Evolutionary conservation across 2,797 vertebrate genomes (phyloP), one percentile per base, ranked within the genome.

Genomic region (Triplophysa yarkandensis): DNA sequence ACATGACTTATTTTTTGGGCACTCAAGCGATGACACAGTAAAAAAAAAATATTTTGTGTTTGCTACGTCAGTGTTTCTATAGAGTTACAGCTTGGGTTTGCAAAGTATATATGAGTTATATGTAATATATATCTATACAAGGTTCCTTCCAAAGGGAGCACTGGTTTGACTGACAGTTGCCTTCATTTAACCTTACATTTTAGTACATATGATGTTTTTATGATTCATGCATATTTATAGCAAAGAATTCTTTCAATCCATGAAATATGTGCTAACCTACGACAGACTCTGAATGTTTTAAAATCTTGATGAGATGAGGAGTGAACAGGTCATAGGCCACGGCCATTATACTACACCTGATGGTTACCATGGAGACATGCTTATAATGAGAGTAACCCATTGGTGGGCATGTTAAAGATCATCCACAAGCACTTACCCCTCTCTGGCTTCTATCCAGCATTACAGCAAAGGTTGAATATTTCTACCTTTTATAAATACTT

Each of bases 281-380:
- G 46, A 71, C 46, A 79, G 66, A 71, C 80, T 65, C 68, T 62
- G 66, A 76, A 76, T 28, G 68, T 74, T 4, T 41, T 27, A 50
- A 32, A 41, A 36, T 60, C 43, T 77, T 73, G 86, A 88, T 88
- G 88, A 87, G 82, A 88, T 85, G 61, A 69, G 61, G 17, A 76
- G 79, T 80, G 76, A 71, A 77, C 80, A 65, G 88, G 86, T 90
- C 89, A 88, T 61, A 9, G 55, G 17, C 54, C 27, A 57, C 16
- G 2, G 21, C 4, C 52, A 52, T 86, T 78, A 88, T 85, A 84
- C 85, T 84, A 64, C 32, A 70, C 78, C 80, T 83, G 88, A 91
- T 90, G 85, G 78, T 82, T 85, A 81, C 77, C 16, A 25, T 84
- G 81, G 77, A 83, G 25, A 23, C 63, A 36, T 77, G 76, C 82